Conservation (phyloP, 2,888 invertebrate genomes). For the Cephus pygmeus region DNA sequence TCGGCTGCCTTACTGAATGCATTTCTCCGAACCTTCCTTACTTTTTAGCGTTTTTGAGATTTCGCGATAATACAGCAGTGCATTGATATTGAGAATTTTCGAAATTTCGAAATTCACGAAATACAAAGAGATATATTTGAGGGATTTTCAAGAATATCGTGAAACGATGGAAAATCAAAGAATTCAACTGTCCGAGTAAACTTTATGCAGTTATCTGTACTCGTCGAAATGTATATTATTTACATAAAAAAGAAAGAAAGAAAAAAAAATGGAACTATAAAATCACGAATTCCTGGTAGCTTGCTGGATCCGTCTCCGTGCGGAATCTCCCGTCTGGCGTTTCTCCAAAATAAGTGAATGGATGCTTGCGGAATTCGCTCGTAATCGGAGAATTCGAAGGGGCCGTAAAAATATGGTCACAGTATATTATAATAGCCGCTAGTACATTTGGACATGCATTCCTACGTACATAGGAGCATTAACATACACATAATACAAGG, state of each 20-base stretch:
- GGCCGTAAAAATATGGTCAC: constrained; percentile 28
- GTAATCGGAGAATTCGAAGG: constrained; percentile 34
- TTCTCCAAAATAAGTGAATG: constrained; percentile 33
- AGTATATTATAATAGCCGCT: constrained; percentile 30
- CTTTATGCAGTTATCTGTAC: not conserved
- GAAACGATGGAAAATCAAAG: not conserved
- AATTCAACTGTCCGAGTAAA: not conserved
- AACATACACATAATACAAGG: not conserved
- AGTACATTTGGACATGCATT: constrained; percentile 39
- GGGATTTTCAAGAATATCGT: not conserved
- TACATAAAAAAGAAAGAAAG: not conserved
- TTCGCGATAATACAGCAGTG: too few species aligned
- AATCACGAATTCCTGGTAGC: not conserved
- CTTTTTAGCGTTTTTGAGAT: not conserved
- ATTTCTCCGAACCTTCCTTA: too few species aligned
- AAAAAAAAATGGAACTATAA: not conserved
- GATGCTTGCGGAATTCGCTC: constrained; percentile 18
- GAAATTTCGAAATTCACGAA: not conserved
- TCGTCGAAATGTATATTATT: not conserved
- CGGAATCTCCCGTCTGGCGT: constrained; percentile 27
- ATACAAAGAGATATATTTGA: not conserved
- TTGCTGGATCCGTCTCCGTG: not conserved
- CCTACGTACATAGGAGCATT: constrained; percentile 7
- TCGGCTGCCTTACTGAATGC: not conserved
- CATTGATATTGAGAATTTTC: not conserved